These are phyloP conservation scores for Aspidiotus rigidus DNA, from an alignment of 2,888 invertebrate species.

Conservation along the genomic window DNA sequence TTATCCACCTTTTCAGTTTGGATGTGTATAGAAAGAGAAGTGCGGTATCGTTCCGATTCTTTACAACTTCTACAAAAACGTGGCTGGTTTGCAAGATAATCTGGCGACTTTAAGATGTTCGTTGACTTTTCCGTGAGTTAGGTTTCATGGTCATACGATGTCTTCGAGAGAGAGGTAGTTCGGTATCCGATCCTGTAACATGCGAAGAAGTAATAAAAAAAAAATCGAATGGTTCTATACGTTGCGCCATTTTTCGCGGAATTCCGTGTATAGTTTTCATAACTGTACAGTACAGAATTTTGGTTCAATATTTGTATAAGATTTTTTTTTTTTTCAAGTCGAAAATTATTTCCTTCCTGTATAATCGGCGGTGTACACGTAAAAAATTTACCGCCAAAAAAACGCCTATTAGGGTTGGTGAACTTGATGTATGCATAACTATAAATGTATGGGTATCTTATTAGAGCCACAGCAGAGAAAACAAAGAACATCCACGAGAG, in stretches of 20 bases:
- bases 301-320: no score
- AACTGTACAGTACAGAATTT: no score
- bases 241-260: conserved; percentile 5
- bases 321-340: no score
- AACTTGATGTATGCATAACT: no score
- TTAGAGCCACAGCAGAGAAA: no score
- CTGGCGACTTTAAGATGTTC: conserved; percentile 19
- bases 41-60: conserved; percentile 9
- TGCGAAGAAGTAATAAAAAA: background rate
- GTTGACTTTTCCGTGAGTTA: conserved; percentile 13
- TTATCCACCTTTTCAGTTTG: background rate
- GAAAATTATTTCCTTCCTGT: no score
- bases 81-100: conserved; percentile 21
- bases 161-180: background rate
- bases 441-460: no score
- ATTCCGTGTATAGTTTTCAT: background rate
- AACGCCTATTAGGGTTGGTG: no score
- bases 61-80: conserved; percentile 6
- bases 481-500: no score
- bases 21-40: background rate
- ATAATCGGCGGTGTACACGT: no score
- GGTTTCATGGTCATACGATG: conserved; percentile 14
- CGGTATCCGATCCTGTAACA: background rate
- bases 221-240: background rate
- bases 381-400: no score